Conservation (phyloP, 2,888 invertebrate genomes). For the Dyspetes luteomarginatus region DNA sequence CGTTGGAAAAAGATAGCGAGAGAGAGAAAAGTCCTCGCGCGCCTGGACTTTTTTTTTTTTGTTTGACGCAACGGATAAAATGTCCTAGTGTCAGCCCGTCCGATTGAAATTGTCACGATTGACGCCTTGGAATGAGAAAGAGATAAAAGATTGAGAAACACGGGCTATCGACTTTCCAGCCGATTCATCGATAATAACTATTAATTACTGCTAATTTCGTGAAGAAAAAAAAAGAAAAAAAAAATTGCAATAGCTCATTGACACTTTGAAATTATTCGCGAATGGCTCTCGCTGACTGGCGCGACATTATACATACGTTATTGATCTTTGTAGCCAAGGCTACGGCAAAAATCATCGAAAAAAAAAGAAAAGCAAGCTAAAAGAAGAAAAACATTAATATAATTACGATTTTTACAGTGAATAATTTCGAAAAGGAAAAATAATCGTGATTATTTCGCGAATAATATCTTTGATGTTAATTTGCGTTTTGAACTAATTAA, state of each 20-base stretch:
- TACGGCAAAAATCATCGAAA: slow-evolving; percentile 47
- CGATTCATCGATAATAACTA: slow-evolving; percentile 43
- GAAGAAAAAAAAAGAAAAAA: not conserved
- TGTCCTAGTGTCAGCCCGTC: slow-evolving; percentile 43
- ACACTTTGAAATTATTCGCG: slow-evolving; percentile 20
- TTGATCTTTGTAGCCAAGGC: slow-evolving; percentile 23
- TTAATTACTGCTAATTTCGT: slow-evolving; percentile 35
- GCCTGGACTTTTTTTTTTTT: slow-evolving; percentile 37
- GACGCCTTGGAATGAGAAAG: slow-evolving; percentile 35
- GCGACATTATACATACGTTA: slow-evolving; percentile 3
- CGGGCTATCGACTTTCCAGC: slow-evolving; percentile 43
- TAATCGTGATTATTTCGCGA: slow-evolving; percentile 40
- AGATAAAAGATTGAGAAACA: slow-evolving; percentile 15
- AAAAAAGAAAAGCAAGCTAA: slow-evolving; percentile 41
- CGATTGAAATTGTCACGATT: slow-evolving; percentile 35
- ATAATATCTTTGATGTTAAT: slow-evolving; percentile 20
- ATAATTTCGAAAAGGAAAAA: slow-evolving; percentile 59
- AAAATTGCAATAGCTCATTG: slow-evolving; percentile 44
- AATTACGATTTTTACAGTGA: slow-evolving; percentile 66
- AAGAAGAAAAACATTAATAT: slow-evolving; percentile 47
- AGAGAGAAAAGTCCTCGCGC: slow-evolving; percentile 1
- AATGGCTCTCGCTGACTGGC: slow-evolving; percentile 30
- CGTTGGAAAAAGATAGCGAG: slow-evolving; percentile 27
- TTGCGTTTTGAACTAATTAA: slow-evolving; percentile 27
- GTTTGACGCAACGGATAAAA: slow-evolving; percentile 44